These are phyloP conservation scores for Hippasteria phrygiana DNA, from an alignment of 53 echinoderm and acorn worm genomes.

Conservation along the genomic window DNA sequence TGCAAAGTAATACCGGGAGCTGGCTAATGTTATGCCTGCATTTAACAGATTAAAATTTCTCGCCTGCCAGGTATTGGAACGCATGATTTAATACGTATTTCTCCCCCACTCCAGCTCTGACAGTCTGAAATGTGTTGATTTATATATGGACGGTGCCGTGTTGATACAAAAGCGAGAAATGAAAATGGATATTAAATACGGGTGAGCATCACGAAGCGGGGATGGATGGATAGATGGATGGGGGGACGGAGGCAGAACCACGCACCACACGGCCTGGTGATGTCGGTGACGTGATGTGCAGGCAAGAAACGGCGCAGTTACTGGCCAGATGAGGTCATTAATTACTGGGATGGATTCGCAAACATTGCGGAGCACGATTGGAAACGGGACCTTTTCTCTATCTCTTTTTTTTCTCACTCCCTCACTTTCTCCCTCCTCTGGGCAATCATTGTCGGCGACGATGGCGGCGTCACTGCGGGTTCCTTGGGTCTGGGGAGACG, in stretches of 20 bases:
- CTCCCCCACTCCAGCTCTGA: background rate
- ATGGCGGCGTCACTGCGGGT: slow-evolving; percentile 13
- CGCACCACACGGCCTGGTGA: background rate
- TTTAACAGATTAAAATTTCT: slow-evolving; percentile 23
- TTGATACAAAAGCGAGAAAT: slow-evolving; percentile 45
- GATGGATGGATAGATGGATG: background rate
- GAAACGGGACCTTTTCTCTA: background rate
- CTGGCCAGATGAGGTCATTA: slow-evolving; percentile 52
- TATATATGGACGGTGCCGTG: background rate
- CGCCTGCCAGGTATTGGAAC: slow-evolving; percentile 1
- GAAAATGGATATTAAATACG: slow-evolving; percentile 54
- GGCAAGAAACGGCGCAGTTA: slow-evolving; percentile 10
- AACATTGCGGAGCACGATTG: slow-evolving; percentile 47
- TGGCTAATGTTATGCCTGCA: background rate
- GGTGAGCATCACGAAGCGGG: background rate
- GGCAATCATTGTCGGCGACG: slow-evolving; percentile 9
- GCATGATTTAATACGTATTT: slow-evolving; percentile 13
- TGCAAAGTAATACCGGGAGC: background rate
- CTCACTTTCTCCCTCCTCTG: background rate
- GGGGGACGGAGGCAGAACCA: background rate
- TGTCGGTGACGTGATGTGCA: slow-evolving; percentile 5
- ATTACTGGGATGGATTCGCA: slow-evolving; percentile 53
- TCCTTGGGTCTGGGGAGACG: slow-evolving; percentile 43
- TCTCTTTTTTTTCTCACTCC: background rate
- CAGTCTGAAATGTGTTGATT: slow-evolving; percentile 19